Conservation (phyloP, 2,888 invertebrate species). For the Zygothrica quintamaculata region DNA sequence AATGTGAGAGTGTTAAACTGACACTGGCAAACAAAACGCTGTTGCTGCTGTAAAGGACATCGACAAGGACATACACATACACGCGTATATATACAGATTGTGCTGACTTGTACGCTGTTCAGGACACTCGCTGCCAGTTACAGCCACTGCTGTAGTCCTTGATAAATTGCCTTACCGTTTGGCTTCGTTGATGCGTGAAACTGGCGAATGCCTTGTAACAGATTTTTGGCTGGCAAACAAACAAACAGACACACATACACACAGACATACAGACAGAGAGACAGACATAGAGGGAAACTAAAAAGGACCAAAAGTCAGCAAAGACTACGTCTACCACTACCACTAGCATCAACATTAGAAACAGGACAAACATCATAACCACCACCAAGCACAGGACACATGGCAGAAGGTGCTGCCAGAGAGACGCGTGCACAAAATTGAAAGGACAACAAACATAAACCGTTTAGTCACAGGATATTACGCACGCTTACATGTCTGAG, state of each 20-base stretch:
- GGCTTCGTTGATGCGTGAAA: conserved; percentile 66
- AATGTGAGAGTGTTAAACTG: conserved; percentile 73
- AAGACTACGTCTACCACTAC: conserved; percentile 71
- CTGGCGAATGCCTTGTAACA: conserved; percentile 77
- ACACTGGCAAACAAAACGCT: conserved; percentile 57
- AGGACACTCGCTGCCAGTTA: conserved; percentile 70
- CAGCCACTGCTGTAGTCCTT: conserved; percentile 57
- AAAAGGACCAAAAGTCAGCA: conserved; percentile 55
- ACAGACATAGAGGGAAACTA: conserved; percentile 21
- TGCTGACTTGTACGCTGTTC: conserved; percentile 53
- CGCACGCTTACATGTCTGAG: conserved; percentile 80
- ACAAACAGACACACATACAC: conserved; percentile 37
- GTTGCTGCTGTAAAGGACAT: conserved; percentile 54
- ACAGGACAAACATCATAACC: background rate
- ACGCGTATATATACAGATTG: background rate
- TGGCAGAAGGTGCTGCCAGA: conserved; percentile 50
- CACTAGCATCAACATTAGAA: conserved; percentile 15
- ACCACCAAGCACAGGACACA: conserved; percentile 55
- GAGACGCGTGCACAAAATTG: conserved; percentile 80
- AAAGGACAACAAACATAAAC: conserved; percentile 84
- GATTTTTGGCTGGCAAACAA: conserved; percentile 69
- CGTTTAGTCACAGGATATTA: conserved; percentile 85
- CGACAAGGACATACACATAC: conserved; percentile 52
- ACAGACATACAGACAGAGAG: conserved; percentile 13
- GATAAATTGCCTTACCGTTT: conserved; percentile 77